phyloP scores from a whole-genome alignment of 2,888 invertebrate genomes.

The Theodoxus fluviatilis region DNA sequence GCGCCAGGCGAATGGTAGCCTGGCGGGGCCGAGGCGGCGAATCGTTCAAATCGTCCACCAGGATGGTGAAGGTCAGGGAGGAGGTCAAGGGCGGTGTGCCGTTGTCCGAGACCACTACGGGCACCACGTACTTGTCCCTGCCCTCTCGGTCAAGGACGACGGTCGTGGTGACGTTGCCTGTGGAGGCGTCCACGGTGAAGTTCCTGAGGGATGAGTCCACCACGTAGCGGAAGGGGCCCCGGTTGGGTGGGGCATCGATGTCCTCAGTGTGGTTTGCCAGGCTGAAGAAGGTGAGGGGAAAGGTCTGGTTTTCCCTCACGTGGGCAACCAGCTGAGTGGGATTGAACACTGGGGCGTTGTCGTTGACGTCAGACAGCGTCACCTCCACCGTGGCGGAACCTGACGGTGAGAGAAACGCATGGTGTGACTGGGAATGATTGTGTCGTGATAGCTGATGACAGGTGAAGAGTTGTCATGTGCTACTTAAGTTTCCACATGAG shows the following conservation, averaged over 20 bases:
- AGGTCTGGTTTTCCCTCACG: constrained; percentile 46
- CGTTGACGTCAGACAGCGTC: constrained; percentile 85
- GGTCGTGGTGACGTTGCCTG: constrained; percentile 81
- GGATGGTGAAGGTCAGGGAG: constrained; percentile 75
- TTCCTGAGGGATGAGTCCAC: constrained; percentile 74
- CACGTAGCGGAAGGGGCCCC: constrained; percentile 85
- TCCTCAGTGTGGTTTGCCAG: constrained; percentile 68
- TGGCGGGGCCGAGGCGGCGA: constrained; percentile 85
- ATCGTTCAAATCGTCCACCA: constrained; percentile 87
- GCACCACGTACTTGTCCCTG: constrained; percentile 77
- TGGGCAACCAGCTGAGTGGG: constrained; percentile 65
- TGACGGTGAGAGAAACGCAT: constrained; percentile 30
- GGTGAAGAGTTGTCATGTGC: no score
- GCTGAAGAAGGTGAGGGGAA: constrained; percentile 41
- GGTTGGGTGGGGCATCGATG: constrained; percentile 88
- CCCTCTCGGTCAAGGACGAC: constrained; percentile 83
- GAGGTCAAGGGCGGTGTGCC: constrained; percentile 80
- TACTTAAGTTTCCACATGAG: no score
- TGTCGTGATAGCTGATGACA: no score
- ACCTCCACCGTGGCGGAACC: constrained; percentile 87
- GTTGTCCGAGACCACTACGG: constrained; percentile 87
- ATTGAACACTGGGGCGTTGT: constrained; percentile 87
- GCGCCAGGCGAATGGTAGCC: constrained; percentile 79
- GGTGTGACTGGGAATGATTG: no score
- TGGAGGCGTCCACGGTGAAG: constrained; percentile 80